Evolutionary conservation across 2,113 vertebrate species (phyloP).

Genomic region (Microcebus griseorufus): DNA sequence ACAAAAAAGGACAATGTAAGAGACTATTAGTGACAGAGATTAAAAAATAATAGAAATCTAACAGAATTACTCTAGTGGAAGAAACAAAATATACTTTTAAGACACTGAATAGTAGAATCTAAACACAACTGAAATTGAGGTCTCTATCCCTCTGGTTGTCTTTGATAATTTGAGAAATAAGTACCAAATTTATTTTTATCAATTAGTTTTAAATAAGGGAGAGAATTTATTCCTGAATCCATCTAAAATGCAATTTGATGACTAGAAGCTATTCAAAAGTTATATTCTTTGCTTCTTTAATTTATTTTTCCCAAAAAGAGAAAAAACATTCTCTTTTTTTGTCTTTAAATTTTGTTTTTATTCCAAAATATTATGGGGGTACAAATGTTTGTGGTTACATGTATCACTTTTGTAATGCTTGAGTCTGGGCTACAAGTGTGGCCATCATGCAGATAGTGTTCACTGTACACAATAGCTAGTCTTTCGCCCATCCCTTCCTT

Average conservation of each 20-base stretch:
- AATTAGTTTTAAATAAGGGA: not conserved
- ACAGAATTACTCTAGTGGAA: not conserved
- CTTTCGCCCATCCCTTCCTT: too few relatives aligned
- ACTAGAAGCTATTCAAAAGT: conserved; percentile 6
- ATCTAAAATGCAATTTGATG: not conserved
- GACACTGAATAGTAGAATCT: not conserved
- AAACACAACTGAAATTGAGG: not conserved
- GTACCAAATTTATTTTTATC: not conserved
- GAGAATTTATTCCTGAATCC: not conserved
- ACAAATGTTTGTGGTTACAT: too few relatives aligned
- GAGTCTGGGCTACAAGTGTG: too few relatives aligned
- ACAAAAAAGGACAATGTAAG: not conserved
- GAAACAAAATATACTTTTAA: not conserved
- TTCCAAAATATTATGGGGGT: too few relatives aligned
- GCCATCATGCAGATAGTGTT: too few relatives aligned
- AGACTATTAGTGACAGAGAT: not conserved
- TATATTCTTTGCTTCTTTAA: not conserved
- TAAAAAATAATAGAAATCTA: not conserved
- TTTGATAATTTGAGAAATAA: conserved; percentile 27
- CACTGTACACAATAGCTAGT: too few relatives aligned
- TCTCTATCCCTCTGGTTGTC: not conserved
- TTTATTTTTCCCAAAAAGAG: not conserved
- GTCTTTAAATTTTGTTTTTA: not conserved
- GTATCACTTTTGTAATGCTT: too few relatives aligned
- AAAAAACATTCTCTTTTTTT: not conserved